These are phyloP conservation scores for Otolemur garnettii DNA, from an alignment of 2,113 vertebrate genomes.

Conservation along the genomic window DNA sequence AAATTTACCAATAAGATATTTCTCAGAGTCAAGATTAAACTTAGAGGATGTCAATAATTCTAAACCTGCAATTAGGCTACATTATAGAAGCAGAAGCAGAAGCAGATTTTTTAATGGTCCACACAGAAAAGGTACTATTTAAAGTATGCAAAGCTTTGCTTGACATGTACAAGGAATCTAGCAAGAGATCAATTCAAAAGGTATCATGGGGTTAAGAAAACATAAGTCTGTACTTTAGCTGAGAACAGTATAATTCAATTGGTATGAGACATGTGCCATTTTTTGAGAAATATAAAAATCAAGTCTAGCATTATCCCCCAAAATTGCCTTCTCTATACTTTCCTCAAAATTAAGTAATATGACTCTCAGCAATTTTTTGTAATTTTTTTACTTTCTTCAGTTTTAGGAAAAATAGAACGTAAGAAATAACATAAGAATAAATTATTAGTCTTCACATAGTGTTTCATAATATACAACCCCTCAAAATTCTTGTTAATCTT, in stretches of 20 bases:
- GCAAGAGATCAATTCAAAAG: background rate
- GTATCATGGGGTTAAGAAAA: background rate
- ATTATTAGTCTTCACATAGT: background rate
- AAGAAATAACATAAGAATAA: background rate
- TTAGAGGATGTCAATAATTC: background rate
- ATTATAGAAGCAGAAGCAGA: background rate
- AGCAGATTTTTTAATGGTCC: background rate
- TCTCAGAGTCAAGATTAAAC: background rate
- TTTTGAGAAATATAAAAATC: background rate
- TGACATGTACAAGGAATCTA: background rate
- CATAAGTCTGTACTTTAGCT: background rate
- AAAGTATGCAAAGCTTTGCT: background rate
- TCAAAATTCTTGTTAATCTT: background rate
- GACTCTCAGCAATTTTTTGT: background rate
- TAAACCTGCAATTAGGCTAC: background rate
- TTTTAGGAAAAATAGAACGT: background rate
- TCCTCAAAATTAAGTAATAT: background rate
- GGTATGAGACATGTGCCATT: no score
- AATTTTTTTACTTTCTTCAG: background rate
- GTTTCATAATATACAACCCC: background rate
- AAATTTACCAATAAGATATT: background rate
- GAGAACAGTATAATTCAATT: background rate
- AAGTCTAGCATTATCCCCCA: background rate
- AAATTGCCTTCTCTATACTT: background rate
- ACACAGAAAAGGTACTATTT: background rate